Evolutionary conservation across 2,797 vertebrate species (phyloP).

Genomic region (Melanotaenia nigrans): DNA sequence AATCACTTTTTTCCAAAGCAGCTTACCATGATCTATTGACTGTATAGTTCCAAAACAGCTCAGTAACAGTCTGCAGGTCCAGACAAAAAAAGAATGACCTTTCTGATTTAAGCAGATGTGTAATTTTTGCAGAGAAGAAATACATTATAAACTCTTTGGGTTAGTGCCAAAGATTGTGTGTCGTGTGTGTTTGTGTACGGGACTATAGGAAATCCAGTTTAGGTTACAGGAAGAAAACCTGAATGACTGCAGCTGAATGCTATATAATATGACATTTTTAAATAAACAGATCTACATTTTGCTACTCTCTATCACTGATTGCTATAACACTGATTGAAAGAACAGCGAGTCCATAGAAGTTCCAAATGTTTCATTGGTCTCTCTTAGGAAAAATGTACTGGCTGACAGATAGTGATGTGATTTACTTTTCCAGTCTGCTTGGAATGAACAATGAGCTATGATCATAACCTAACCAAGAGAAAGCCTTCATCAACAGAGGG

Average conservation of each 20-base stretch:
- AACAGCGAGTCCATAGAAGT: conserved; percentile 18
- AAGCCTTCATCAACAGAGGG: conserved; percentile 6
- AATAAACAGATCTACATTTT: conserved; percentile 60
- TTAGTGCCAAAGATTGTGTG: neutral
- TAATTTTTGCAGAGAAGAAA: conserved; percentile 4
- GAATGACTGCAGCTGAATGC: conserved; percentile 36
- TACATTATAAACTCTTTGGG: conserved; percentile 15
- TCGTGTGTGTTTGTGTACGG: conserved; percentile 29
- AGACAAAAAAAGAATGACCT: neutral
- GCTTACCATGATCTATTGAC: conserved; percentile 15
- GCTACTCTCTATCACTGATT: conserved; percentile 50
- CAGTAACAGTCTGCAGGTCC: conserved; percentile 2
- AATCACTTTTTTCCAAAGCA: conserved; percentile 5
- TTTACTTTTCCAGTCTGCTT: conserved; percentile 45
- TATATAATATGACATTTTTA: conserved; percentile 59
- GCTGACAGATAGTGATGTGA: conserved; percentile 46
- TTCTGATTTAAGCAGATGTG: conserved; percentile 13
- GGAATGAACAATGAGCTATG: conserved; percentile 15
- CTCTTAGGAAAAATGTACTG: conserved; percentile 30
- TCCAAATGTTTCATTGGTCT: conserved; percentile 55
- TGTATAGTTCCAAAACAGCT: conserved; percentile 24
- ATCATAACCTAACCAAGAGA: neutral
- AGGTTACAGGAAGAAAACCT: conserved; percentile 44
- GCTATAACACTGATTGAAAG: conserved; percentile 54
- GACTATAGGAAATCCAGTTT: conserved; percentile 35